Evolutionary conservation across 2,113 vertebrate genomes (phyloP), one percentile per base, ranked within the genome.

Genomic region (Heterochromis multidens): DNA sequence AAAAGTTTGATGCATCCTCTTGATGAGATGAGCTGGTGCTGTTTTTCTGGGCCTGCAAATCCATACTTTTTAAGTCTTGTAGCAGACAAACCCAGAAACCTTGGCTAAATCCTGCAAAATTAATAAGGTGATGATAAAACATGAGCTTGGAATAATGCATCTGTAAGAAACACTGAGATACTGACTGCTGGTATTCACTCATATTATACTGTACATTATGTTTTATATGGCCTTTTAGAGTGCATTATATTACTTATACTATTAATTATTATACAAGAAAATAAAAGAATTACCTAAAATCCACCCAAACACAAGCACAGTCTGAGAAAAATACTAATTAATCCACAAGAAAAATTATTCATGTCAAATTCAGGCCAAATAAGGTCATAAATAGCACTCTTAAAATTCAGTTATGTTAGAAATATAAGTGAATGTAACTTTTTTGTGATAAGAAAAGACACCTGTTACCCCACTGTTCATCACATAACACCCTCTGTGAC

Each of bases 51-150:
- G 27, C 10, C 19, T 76, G 61, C 3, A 76, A 16, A 87, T 89
- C 63, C 91, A 89, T 85, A 19, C 25, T 80, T 58, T 63, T 33
- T 46, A 81, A 46, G 60, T 79, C 4, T 43, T 52, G 8, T 7
- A 3, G 57, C 46, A 21, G n/a, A 54, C 6, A 54, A n/a, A 54
- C 46, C 21, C 46, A 49, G 21, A 79, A 52, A 56, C 8, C 33
- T 74, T 60, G 19, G 58, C 14, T 40, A 40, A 57, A 13, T 43
- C 81, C 92, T 92, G 82, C 27, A 81, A 79, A 76, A 80, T 25
- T 63, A 88, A 80, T 13, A 81, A 86, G 33, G 3, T 19, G 10
- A 56, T 49, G 25, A 59, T 2, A 77, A 43, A 80, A 7, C 23
- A 35, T 77, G 27, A 79, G 46, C 4, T 62, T 61, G 14, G 31